phyloP scores from a whole-genome alignment of 2,113 vertebrate species.

The Himantopus leucocephalus region DNA sequence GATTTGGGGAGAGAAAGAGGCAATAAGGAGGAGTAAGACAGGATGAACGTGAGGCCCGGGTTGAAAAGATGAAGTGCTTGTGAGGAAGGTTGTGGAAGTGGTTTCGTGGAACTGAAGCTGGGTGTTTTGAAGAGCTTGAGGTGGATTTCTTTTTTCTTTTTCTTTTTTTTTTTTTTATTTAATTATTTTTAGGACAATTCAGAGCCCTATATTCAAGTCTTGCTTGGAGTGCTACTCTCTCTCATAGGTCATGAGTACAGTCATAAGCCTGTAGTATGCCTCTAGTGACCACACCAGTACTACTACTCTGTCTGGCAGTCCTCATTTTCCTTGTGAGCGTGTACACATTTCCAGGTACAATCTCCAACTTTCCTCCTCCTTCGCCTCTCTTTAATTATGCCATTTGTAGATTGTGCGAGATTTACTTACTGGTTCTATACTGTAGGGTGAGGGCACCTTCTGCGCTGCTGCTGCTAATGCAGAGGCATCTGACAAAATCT shows the following conservation, averaged over 20 bases:
- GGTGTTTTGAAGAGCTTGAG: background rate
- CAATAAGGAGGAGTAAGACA: background rate
- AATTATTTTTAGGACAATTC: background rate
- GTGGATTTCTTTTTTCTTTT: background rate
- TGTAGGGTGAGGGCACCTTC: background rate
- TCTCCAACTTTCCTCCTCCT: background rate
- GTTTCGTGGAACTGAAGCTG: background rate
- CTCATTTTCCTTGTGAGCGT: background rate
- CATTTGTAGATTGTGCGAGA: background rate
- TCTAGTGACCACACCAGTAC: background rate
- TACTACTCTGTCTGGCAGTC: background rate
- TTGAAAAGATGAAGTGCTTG: background rate
- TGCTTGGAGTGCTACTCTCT: background rate
- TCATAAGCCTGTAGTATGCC: background rate
- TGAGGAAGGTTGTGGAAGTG: background rate
- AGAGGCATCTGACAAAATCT: background rate
- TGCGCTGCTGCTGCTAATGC: background rate
- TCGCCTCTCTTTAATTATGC: background rate
- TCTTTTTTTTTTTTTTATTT: background rate
- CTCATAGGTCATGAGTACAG: background rate
- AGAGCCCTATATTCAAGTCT: background rate
- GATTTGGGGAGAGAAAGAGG: background rate
- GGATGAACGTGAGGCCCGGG: fast-evolving
- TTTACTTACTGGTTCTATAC: background rate
- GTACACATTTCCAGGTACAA: background rate